phyloP scores from a whole-genome alignment of 2,888 invertebrate genomes.

The Coenonympha arcania region DNA sequence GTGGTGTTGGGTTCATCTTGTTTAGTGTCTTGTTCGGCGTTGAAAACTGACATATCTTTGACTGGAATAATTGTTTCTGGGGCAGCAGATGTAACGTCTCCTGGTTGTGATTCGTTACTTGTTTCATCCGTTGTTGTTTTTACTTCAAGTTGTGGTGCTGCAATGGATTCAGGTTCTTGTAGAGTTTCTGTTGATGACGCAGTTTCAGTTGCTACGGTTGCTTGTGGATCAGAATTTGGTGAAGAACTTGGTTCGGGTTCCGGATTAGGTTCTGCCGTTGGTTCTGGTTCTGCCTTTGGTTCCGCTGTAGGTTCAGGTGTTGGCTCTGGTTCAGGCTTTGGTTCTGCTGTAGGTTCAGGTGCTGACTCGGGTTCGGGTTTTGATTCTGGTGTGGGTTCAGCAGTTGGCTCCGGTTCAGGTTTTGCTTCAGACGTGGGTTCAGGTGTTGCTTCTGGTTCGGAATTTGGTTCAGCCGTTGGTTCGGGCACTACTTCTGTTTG shows the following conservation, averaged over 20 bases:
- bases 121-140: constrained; percentile 25
- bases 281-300: constrained; percentile 27
- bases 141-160: constrained; percentile 27
- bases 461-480: constrained; percentile 33
- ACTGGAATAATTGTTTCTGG: not conserved
- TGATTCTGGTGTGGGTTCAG: constrained; percentile 36
- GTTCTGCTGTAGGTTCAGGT: constrained; percentile 31
- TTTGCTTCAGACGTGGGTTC: constrained; percentile 32
- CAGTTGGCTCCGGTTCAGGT: constrained; percentile 23
- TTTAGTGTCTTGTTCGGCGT: constrained; percentile 24
- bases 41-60: constrained; percentile 7
- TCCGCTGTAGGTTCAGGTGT: constrained; percentile 29
- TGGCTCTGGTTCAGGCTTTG: constrained; percentile 39
- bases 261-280: constrained; percentile 36
- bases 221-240: constrained; percentile 39
- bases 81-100: constrained; percentile 1
- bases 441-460: constrained; percentile 21
- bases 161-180: constrained; percentile 30
- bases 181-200: constrained; percentile 25
- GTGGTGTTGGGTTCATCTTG: constrained; percentile 13
- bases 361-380: constrained; percentile 19
- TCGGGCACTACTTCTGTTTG: constrained; percentile 43
- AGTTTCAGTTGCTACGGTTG: constrained; percentile 25
- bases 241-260: constrained; percentile 30
- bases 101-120: constrained; percentile 18